Conservation (phyloP, 2,888 invertebrate species). For the Caenorhabditis sinica region DNA sequence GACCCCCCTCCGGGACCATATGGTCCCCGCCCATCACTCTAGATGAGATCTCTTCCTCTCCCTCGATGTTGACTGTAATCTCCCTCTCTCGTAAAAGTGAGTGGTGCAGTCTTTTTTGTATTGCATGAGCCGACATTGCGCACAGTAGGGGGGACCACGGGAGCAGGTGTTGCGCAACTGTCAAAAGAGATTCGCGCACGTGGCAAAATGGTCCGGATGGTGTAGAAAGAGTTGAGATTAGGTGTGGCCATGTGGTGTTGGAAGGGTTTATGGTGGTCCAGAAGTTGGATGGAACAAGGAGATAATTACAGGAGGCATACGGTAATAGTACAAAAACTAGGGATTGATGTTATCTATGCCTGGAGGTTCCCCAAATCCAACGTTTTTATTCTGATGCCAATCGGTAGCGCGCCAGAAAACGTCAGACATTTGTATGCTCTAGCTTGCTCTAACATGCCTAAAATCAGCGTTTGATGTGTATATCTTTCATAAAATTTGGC, state of each 20-base stretch:
- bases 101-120: slow-evolving; percentile 3
- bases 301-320: too few species aligned
- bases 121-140: slow-evolving; percentile 35
- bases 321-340: too few species aligned
- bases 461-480: too few species aligned
- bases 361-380: too few species aligned
- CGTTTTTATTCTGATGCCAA: too few species aligned
- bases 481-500: too few species aligned
- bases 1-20: not conserved
- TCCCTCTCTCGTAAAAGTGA: not conserved
- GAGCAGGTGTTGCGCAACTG: slow-evolving; percentile 54
- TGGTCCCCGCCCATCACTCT: slow-evolving; percentile 23
- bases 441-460: too few species aligned
- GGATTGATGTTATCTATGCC: too few species aligned
- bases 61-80: slow-evolving; percentile 47
- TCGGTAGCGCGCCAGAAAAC: too few species aligned
- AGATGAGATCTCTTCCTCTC: slow-evolving; percentile 33
- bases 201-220: slow-evolving; percentile 29
- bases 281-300: too few species aligned
- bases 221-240: not conserved
- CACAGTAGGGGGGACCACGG: slow-evolving; percentile 10
- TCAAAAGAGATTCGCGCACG: slow-evolving; percentile 30
- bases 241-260: not conserved
- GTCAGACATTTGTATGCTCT: too few species aligned
- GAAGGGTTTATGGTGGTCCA: too few species aligned